A percentile compares a stretch with the other conserved stretches of the same genome.
Evolutionary conservation across 2,888 invertebrate species (phyloP).

Genomic region (Papilio gigon): DNA sequence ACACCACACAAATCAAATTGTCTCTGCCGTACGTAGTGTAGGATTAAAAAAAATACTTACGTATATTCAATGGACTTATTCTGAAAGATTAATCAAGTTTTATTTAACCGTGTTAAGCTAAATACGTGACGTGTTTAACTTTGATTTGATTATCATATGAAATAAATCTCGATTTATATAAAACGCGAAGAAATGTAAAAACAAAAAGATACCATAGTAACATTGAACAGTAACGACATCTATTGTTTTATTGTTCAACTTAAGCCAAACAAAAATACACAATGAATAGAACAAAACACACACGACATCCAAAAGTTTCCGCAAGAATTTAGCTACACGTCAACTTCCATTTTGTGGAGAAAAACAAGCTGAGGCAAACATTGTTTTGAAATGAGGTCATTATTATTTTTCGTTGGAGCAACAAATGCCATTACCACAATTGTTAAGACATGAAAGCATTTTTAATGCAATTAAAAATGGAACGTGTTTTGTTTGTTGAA

Average conservation of each 20-base stretch:
- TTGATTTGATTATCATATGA: not conserved
- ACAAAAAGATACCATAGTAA: conserved; percentile 10
- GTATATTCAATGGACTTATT: not conserved
- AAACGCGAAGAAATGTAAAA: conserved; percentile 2
- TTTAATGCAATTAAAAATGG: conserved; percentile 24
- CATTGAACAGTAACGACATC: conserved; percentile 36
- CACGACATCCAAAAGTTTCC: conserved; percentile 41
- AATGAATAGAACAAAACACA: conserved; percentile 42
- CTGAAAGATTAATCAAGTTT: no score
- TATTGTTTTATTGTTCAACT: conserved; percentile 42
- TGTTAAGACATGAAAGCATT: conserved; percentile 24
- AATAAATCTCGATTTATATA: not conserved
- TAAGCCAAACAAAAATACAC: conserved; percentile 41
- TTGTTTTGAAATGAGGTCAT: conserved; percentile 42
- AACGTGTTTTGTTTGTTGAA: not conserved
- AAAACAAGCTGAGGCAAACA: conserved; percentile 41
- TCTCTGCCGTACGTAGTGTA: not conserved
- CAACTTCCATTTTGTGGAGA: conserved; percentile 42
- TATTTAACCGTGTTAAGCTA: no score
- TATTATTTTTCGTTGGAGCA: conserved; percentile 40
- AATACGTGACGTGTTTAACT: not conserved
- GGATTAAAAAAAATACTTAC: not conserved
- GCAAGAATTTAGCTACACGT: conserved; percentile 41
- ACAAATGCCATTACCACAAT: conserved; percentile 40
- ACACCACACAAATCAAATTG: conserved; percentile 13